Base-by-base conservation (phyloP, 2,113 vertebrate genomes). In the Zeus faber region DNA sequence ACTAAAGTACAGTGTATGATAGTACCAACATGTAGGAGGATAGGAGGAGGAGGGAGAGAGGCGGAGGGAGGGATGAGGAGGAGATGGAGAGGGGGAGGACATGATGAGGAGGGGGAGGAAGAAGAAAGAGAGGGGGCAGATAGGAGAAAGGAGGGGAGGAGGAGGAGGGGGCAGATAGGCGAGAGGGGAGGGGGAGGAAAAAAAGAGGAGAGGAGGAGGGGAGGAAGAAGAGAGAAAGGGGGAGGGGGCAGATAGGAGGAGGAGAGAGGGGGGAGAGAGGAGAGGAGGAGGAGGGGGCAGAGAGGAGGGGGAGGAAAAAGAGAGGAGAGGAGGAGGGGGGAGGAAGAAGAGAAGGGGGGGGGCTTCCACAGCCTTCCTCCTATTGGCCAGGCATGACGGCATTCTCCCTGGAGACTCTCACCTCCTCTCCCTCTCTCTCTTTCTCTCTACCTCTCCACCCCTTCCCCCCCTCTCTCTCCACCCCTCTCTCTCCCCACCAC, bases 381-480 rank as follows among this genome's bases (percentile, higher is more conserved):
- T 76, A 97, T 97, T 98, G 96, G 95, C 76, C 91, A 86, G 86
- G 71, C 79, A 95, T 98, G 88, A 98, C 95, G 72, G 82, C 96
- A 97, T 97, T 90, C 82, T 94, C 91, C 90, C 84, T 0, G 67
- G 91, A 93, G 90, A 75, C 68, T 70, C 69, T 77, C 65, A 75
- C 80, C 75, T 81, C 29, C 46, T 58, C 81, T 55, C 76, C 66
- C 79, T 77, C 66, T 77, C 82, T 82, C 88, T 40, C 20, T 39
- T 25, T 18, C 54, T 63, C 66, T 71, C 51, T 70, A 76, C 83
- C 89, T 85, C 88, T 83, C 84, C 87, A 88, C 88, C 80, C 79
- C 54, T 51, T 83, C 88, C 83, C 80, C 70, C 82, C 86, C 79
- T 88, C 81, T 63, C 25, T 20, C 41, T 78, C 74, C 75, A 46